Evolutionary conservation across 2,888 invertebrate species (phyloP).

Genomic region (Athetis lepigone): DNA sequence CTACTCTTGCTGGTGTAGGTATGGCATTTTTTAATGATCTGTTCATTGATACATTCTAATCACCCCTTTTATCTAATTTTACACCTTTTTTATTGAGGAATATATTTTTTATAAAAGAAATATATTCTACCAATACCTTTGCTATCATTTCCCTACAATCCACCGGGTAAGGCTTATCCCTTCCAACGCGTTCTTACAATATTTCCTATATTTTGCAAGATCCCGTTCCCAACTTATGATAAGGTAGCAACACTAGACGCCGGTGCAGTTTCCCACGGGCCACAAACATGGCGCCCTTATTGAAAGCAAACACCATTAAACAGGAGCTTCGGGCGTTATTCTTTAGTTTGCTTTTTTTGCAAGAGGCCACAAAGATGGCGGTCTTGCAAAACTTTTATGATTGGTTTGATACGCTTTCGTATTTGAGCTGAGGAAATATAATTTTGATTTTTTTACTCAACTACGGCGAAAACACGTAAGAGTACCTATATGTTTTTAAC

Average conservation of each 20-base stretch:
- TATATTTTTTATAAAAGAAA: too few relatives aligned
- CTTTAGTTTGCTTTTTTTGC: conserved; percentile 53
- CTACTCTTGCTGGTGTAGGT: too few relatives aligned
- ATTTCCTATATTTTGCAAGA: conserved; percentile 29
- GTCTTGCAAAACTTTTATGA: not conserved
- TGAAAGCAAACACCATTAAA: conserved; percentile 87
- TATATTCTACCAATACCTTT: too few relatives aligned
- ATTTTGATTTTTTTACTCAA: too few relatives aligned
- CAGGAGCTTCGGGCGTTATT: conserved; percentile 71
- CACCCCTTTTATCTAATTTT: too few relatives aligned
- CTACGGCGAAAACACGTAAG: too few relatives aligned
- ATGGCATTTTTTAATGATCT: too few relatives aligned
- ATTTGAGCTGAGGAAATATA: not conserved
- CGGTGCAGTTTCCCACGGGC: conserved; percentile 72
- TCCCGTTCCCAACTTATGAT: conserved; percentile 30
- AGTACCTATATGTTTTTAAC: too few relatives aligned
- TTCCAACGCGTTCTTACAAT: conserved; percentile 4
- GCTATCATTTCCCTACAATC: too few relatives aligned
- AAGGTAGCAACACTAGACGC: conserved; percentile 48
- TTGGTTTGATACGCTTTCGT: not conserved
- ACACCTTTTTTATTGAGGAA: too few relatives aligned
- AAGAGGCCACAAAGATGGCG: conserved; percentile 24
- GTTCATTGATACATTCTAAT: too few relatives aligned
- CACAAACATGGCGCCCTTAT: conserved; percentile 78
- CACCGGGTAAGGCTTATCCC: conserved; percentile 2